Base-by-base conservation (phyloP, 2,797 vertebrate genomes). In the Anisognathus igniventris region DNA sequence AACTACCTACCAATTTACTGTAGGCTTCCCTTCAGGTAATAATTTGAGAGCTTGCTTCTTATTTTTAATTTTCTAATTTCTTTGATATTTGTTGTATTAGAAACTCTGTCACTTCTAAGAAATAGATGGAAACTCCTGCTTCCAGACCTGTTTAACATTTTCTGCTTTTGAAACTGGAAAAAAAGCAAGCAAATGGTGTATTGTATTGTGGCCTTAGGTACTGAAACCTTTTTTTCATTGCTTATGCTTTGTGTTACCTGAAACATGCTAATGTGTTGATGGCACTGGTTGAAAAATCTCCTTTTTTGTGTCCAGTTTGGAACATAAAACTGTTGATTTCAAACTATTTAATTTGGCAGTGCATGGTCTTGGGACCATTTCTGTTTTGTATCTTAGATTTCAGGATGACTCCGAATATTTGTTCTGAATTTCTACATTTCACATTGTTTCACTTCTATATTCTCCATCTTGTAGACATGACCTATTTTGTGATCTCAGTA, bases 401-500 rank as follows among this genome's bases (percentile, higher is more conserved):
- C 33, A 39, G 25, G 20, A 33, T 84, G 21, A 30, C n/a, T 88
- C n/a, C 45, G 53, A 64, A 14, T 57, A n/a, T 28, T 47, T 95
- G 40, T 62, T 86, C 18, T 68, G 78, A 76, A 83, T 94, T 80
- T 91, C 35, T 94, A 21, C 54, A 56, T 86, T 73, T 93, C 65
- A 56, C 73, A 68, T 87, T 94, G 37, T 94, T 97, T 93, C 61
- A 30, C n/a, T 95, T 93, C 40, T 24, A 20, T 93, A 57, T 44
- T 89, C 64, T 94, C 20, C 33, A 75, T 95, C 80, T 90, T 92
- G 87, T 92, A 92, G 95, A 94, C 60, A 25, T 98, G 97, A 98
- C 98, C 98, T 97, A 97, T 97, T 98, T 97, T 97, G 93, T 96
- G 86, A 94, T 98, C 94, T 96, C 94, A 91, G 94, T 94, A 96